Evolutionary conservation across 2,888 invertebrate species (phyloP).

Genomic region (Chrysolina haemoptera): DNA sequence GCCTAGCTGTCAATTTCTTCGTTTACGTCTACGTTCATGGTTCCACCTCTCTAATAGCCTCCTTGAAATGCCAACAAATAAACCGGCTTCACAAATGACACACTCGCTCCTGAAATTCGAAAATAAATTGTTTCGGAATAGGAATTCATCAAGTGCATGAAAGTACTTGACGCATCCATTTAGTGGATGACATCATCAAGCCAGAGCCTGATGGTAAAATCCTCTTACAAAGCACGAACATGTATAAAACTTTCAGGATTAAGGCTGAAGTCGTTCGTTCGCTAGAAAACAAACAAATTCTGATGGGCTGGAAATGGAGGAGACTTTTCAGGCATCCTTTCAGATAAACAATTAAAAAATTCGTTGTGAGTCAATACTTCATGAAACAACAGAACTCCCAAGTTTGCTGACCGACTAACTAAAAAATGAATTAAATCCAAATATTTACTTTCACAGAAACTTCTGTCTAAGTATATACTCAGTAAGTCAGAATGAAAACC

Average conservation of each 20-base stretch:
- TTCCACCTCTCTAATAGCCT: neutral
- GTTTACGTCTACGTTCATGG: no score
- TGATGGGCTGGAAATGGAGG: neutral
- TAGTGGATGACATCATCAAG: slow-evolving; percentile 28
- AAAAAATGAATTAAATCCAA: no score
- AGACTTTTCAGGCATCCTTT: neutral
- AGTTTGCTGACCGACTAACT: no score
- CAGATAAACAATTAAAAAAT: neutral
- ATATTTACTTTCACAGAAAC: no score
- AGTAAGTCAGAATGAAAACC: no score
- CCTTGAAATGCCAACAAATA: neutral
- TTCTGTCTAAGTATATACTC: no score
- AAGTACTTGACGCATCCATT: neutral
- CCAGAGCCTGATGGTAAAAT: slow-evolving; percentile 27
- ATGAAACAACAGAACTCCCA: no score
- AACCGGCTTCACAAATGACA: neutral
- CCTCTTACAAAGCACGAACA: slow-evolving; percentile 12
- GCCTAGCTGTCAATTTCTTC: no score
- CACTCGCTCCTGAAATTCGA: neutral
- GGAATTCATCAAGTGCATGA: slow-evolving; percentile 13
- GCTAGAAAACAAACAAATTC: neutral
- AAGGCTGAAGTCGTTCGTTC: neutral
- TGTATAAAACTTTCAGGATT: slow-evolving; percentile 8
- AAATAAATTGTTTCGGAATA: slow-evolving; percentile 15
- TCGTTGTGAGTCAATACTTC: no score